These are phyloP conservation scores for Leptogaster cylindrica DNA, from an alignment of 2,888 invertebrate genomes.

Conservation along the genomic window DNA sequence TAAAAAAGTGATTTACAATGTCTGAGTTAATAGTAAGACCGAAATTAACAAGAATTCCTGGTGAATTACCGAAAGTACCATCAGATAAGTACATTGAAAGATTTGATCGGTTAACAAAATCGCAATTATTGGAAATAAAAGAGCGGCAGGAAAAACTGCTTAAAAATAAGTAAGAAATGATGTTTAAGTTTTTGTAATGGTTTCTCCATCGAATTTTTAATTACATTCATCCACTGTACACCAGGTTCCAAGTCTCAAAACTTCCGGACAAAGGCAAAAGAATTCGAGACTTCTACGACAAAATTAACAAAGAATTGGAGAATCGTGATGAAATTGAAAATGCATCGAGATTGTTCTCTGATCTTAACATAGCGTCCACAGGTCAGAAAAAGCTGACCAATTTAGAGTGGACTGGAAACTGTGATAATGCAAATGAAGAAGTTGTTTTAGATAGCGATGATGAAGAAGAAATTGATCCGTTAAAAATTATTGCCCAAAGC, in stretches of 20 bases:
- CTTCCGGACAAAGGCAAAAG: constrained; percentile 60
- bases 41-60: constrained; percentile 40
- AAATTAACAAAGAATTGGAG: constrained; percentile 54
- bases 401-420: constrained; percentile 57
- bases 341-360: constrained; percentile 56
- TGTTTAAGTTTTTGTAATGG: neutral
- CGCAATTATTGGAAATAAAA: constrained; percentile 56
- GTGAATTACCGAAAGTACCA: constrained; percentile 50
- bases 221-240: neutral
- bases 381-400: constrained; percentile 54
- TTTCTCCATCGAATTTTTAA: too few species aligned
- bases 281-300: constrained; percentile 55
- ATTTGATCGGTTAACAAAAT: constrained; percentile 52
- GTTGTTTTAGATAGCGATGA: constrained; percentile 57
- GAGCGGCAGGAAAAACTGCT: constrained; percentile 57
- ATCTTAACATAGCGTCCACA: constrained; percentile 56
- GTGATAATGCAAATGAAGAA: constrained; percentile 49
- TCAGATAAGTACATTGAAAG: constrained; percentile 54
- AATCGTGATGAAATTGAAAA: constrained; percentile 55
- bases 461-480: constrained; percentile 56
- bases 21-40: constrained; percentile 4
- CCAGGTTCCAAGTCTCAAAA: constrained; percentile 52
- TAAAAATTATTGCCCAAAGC: constrained; percentile 57
- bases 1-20: too few species aligned
- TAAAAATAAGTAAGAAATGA: constrained; percentile 54